Base-by-base conservation (phyloP, 1,140 invertebrate species). In the Drosophila sp. region DNA sequence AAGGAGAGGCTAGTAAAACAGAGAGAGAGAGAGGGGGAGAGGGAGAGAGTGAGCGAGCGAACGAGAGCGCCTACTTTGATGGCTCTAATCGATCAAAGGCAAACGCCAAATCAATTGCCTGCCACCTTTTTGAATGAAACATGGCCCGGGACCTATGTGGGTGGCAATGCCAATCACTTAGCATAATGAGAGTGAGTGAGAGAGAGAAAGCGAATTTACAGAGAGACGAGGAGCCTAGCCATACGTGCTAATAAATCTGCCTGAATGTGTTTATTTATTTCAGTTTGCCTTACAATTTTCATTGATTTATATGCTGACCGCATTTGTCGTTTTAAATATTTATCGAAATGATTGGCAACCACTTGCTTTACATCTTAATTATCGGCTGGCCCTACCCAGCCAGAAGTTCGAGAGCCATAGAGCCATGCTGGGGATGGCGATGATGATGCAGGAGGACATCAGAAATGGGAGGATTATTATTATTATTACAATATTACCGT, bases 21-120 rank as follows among this genome's bases (percentile, higher is more conserved):
- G 56, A 58, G 44, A 27, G 44, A 10, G 30, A 47, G 7, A 10
- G 11, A n/a, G 4, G 4, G 29, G 17, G 5, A n/a, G 32, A 57
- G 32, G 10, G 17, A 10, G 32, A 35, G 7, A 27, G 17, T 2
- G 17, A 47, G 44, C 23, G 44, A 23, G 41, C n/a, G 44, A 58
- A 55, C 66, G 65, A 72, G 62, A 55, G 47, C 57, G 66, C 69
- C 69, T 56, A 72, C 84, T 83, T 83, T 83, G 80, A 87, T 89
- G 80, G 67, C 76, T 67, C 62, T 62, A 87, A 86, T 86, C 83
- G 76, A 86, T 86, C 83, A 86, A 86, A 79, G 70, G 65, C 76
- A 83, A 79, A 87, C 67, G 83, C 83, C 84, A 87, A 86, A 86
- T 86, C 83, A 87, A 86, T 86, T 86, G 73, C 72, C 60, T 67